Percentiles rank a stretch among this genome's conserved stretches.
Conservation (phyloP, 2,888 invertebrate species). For the Scaeva pyrastri region DNA sequence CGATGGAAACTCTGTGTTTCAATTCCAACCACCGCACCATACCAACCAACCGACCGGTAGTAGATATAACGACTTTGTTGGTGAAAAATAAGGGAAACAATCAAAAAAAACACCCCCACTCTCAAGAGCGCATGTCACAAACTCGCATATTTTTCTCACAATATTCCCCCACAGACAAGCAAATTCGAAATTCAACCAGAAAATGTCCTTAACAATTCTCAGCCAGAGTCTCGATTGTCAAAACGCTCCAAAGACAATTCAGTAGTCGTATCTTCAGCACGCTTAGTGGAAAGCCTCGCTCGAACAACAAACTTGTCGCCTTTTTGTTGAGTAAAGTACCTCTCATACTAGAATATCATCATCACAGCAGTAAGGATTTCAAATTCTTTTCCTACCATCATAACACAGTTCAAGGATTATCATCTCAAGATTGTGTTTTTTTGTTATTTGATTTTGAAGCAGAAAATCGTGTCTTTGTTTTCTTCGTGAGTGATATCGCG, state of each 20-base stretch:
- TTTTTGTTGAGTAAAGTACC: background rate
- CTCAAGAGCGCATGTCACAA: conserved; percentile 56
- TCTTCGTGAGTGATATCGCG: conserved; percentile 17
- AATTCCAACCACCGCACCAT: conserved; percentile 66
- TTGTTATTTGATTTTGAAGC: no score
- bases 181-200: background rate
- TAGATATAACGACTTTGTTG: conserved; percentile 52
- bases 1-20: conserved; percentile 38
- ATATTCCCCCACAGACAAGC: conserved; percentile 52
- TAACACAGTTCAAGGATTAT: conserved; percentile 35
- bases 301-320: conserved; percentile 38
- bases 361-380: background rate
- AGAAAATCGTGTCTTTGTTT: conserved; percentile 16
- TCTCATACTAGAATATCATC: no score
- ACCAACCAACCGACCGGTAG: no score
- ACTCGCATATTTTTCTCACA: conserved; percentile 30
- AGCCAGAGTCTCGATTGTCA: conserved; percentile 64
- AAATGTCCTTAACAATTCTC: conserved; percentile 59
- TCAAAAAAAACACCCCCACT: conserved; percentile 43
- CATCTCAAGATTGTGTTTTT: background rate
- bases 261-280: conserved; percentile 74
- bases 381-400: conserved; percentile 20
- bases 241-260: conserved; percentile 62
- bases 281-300: conserved; percentile 68
- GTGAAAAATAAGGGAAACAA: conserved; percentile 42